phyloP scores from a whole-genome alignment of 2,888 invertebrate genomes.

The Eutolmus rufibarbis region DNA sequence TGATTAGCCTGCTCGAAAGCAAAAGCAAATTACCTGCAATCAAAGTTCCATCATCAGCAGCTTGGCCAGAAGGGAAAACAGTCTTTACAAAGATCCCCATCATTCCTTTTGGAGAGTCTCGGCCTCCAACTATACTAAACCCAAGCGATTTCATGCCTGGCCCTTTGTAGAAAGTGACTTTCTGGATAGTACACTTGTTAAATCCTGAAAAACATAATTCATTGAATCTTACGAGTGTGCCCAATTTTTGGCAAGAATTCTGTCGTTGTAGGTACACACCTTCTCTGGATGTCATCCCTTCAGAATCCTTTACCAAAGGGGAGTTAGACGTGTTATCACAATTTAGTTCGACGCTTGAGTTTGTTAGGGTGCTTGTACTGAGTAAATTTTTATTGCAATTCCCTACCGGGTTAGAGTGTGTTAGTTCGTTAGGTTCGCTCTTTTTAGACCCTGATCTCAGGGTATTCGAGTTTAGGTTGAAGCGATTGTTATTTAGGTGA shows the following conservation, averaged over 20 bases:
- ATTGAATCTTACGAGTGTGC: not conserved
- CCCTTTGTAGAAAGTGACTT: constrained; percentile 79
- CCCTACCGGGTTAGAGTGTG: not conserved
- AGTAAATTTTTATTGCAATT: constrained; percentile 3
- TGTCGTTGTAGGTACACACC: not conserved
- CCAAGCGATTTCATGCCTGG: constrained; percentile 84
- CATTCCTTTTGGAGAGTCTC: constrained; percentile 85
- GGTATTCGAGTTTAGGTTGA: not conserved
- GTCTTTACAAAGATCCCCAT: constrained; percentile 91
- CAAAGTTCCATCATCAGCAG: constrained; percentile 82
- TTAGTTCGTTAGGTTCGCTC: not conserved
- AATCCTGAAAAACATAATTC: constrained; percentile 42
- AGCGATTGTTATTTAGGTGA: constrained; percentile 53
- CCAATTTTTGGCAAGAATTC: not conserved
- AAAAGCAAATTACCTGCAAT: constrained; percentile 73
- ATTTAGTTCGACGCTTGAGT: not conserved
- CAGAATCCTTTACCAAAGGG: constrained; percentile 1
- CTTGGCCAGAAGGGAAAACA: constrained; percentile 85
- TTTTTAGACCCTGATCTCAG: not conserved
- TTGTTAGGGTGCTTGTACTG: constrained; percentile 9
- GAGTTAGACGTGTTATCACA: not conserved
- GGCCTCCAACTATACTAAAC: constrained; percentile 89
- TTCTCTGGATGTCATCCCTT: constrained; percentile 19
- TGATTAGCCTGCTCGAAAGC: too few species aligned
- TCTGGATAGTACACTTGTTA: constrained; percentile 51